phyloP scores from a whole-genome alignment of 2,888 invertebrate genomes.

The Ectropis crepuscularia region DNA sequence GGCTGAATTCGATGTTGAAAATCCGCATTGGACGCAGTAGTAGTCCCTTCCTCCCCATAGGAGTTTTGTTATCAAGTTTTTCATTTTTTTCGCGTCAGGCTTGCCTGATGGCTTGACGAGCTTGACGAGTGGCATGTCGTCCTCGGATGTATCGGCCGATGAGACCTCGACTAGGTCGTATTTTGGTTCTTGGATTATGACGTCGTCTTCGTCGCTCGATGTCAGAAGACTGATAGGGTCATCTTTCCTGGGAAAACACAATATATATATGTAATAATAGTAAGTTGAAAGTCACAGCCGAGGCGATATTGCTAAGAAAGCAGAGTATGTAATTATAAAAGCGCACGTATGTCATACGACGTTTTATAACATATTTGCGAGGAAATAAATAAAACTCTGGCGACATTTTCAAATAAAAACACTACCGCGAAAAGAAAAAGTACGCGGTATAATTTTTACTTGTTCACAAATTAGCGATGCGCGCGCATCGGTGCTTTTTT shows the following conservation, averaged over 20 bases:
- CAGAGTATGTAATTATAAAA: no score
- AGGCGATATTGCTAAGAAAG: no score
- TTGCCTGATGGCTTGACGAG: conserved; percentile 47
- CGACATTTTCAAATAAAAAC: no score
- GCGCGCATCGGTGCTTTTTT: no score
- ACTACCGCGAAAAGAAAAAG: no score
- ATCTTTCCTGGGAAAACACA: conserved; percentile 49
- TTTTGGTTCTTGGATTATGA: conserved; percentile 71
- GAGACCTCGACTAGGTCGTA: conserved; percentile 72
- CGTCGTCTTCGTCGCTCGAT: conserved; percentile 76
- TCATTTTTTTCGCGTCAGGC: conserved; percentile 11
- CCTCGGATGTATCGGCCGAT: conserved; percentile 72
- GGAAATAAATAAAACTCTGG: no score
- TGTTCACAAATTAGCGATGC: no score
- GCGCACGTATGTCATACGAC: no score
- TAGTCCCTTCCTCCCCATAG: conserved; percentile 53
- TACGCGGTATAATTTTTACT: no score
- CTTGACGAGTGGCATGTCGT: conserved; percentile 65
- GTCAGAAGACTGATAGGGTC: conserved; percentile 72
- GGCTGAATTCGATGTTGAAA: conserved; percentile 39
- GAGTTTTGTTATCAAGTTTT: conserved; percentile 25
- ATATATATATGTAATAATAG: not conserved
- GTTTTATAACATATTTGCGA: no score
- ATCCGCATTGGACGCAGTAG: conserved; percentile 60
- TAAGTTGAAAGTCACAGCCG: no score